Base-by-base conservation (phyloP, 2,113 vertebrate genomes). In the Geococcyx californianus region DNA sequence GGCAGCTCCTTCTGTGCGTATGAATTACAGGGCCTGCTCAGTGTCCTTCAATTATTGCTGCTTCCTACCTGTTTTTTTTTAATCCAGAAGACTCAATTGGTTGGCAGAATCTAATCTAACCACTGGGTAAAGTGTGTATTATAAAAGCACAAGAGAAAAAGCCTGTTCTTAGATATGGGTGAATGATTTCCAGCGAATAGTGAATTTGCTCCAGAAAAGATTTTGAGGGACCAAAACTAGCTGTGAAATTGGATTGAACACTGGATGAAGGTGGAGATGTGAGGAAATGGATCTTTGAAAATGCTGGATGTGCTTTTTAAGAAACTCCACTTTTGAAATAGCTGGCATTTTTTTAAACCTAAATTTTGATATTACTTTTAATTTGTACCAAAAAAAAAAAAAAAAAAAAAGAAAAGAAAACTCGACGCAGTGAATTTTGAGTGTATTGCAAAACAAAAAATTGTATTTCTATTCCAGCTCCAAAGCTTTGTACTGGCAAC, bases 91-190 rank as follows among this genome's bases (percentile, higher is more conserved):
- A 19, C 28, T 66, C 11, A 3, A 1, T 7, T 28, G 24, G 10
- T 49, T 66, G 33, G 25, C 56, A 56, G 51, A 10, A 10, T 56
- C 66, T 49, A 8, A 3, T 28, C 16, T 89, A 87, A 11, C 42
- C 0, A 0, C 36, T 14, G 45, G 44, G 19, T 19, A 42, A 59
- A 5, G 34, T 11, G 1, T 0, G 5, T 12, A 3, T 31, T 58
- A 21, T 3, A 51, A 93, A 45, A 69, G 36, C 78, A 59, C 13
- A 12, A 13, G 66, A 51, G 54, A 74, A 80, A 95, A 94, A 74
- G 34, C 42, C 44, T 47, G 6, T 25, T 47, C 47, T 84, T 28
- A 42, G 34, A 66, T 8, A 44, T 7, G 4, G 20, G 24, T 66
- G n/a, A 72, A 78, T 52, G 52, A 52, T 40, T 86, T n/a, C 38